Evolutionary conservation across 2,888 invertebrate species (phyloP).

Genomic region (Microctonus aethiopoides): DNA sequence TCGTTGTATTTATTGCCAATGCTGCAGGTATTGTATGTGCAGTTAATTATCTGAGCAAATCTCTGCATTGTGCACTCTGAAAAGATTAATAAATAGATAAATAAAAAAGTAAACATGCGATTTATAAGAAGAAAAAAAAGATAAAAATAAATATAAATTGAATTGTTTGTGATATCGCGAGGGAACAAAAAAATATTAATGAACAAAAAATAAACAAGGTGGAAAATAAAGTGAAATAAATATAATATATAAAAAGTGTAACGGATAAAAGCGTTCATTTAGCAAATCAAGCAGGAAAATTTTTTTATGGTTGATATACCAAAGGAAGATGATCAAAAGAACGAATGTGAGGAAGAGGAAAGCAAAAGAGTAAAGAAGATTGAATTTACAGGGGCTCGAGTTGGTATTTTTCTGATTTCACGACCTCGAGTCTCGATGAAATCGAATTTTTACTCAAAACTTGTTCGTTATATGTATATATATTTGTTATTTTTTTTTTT

Average conservation of each 20-base stretch:
- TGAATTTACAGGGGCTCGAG: slow-evolving; percentile 25
- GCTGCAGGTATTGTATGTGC: background rate
- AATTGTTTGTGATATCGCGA: background rate
- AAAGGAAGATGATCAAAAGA: slow-evolving; percentile 4
- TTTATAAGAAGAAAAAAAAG: background rate
- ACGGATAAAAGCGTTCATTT: background rate
- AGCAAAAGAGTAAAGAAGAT: slow-evolving; percentile 24
- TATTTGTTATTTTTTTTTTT: no score
- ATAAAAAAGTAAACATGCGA: background rate
- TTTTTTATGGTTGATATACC: slow-evolving; percentile 17
- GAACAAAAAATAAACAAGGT: background rate
- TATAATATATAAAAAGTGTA: background rate
- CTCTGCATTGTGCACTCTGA: background rate
- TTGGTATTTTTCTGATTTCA: slow-evolving; percentile 43
- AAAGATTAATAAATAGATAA: no score
- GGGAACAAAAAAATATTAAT: background rate
- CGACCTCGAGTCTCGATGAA: slow-evolving; percentile 41
- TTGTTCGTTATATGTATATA: no score
- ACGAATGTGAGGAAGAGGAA: slow-evolving; percentile 14
- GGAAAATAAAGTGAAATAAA: background rate
- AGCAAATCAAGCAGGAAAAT: background rate
- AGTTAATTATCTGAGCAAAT: background rate
- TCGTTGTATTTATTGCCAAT: background rate
- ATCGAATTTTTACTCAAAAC: background rate
- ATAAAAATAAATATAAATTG: background rate